Evolutionary conservation across 2,888 invertebrate genomes (phyloP).

Genomic region (Theristus sp.): DNA sequence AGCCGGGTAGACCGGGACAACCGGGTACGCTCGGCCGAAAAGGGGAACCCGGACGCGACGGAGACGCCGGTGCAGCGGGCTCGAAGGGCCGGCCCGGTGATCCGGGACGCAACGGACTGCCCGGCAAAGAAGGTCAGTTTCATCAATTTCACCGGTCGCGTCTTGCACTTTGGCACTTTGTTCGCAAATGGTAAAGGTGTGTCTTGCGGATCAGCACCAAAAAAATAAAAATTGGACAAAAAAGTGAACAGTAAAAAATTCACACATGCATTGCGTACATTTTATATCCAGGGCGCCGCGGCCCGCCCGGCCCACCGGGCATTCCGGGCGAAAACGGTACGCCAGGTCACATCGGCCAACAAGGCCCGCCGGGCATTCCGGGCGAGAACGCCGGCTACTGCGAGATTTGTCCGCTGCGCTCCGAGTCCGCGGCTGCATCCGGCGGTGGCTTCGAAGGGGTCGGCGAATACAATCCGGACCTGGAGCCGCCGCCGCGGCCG

Average conservation of each 20-base stretch:
- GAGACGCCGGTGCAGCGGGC: not conserved
- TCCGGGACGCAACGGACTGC: not conserved
- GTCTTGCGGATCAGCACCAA: not conserved
- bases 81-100: not conserved
- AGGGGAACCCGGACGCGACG: not conserved
- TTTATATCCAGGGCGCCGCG: not conserved
- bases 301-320: not conserved
- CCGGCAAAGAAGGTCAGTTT: not conserved
- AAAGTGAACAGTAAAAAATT: not conserved
- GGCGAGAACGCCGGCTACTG: not conserved
- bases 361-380: not conserved
- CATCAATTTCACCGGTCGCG: too few species aligned
- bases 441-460: too few species aligned
- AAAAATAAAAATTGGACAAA: not conserved
- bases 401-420: not conserved
- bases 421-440: too few species aligned
- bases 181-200: not conserved
- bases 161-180: too few species aligned
- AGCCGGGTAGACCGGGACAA: not conserved
- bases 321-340: not conserved
- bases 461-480: too few species aligned
- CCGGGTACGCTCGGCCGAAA: not conserved
- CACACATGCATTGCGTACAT: too few species aligned
- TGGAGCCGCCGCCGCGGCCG: too few species aligned
- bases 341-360: not conserved